Evolutionary conservation across 2,797 vertebrate genomes (phyloP).

Genomic region (Crenuchus spilurus): DNA sequence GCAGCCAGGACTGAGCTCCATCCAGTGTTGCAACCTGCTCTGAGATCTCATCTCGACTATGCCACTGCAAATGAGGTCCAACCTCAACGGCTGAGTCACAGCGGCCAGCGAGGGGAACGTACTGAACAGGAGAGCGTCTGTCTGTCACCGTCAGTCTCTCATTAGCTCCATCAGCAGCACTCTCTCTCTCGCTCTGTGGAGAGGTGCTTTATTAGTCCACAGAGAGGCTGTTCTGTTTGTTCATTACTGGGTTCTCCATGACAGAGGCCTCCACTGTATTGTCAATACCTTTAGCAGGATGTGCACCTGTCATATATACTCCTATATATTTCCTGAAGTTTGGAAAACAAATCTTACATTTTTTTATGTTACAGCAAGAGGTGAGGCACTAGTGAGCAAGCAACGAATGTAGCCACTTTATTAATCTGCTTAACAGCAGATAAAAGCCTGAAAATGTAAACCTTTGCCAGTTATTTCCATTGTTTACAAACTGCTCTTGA

Average conservation of each 20-base stretch:
- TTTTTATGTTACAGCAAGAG: too few relatives aligned
- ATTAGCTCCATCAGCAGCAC: constrained; percentile 47
- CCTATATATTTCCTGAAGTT: too few relatives aligned
- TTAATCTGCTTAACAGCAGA: too few relatives aligned
- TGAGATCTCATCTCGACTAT: background rate
- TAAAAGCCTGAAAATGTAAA: too few relatives aligned
- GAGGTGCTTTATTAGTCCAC: constrained; percentile 47
- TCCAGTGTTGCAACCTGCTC: background rate
- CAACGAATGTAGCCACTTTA: too few relatives aligned
- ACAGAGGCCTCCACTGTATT: background rate
- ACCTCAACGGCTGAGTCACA: constrained; percentile 10
- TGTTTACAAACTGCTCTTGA: too few relatives aligned
- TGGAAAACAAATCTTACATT: too few relatives aligned
- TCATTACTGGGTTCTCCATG: constrained; percentile 29
- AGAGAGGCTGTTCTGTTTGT: constrained; percentile 34
- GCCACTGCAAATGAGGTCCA: constrained; percentile 22
- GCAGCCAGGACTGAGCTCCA: background rate
- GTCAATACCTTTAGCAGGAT: constrained; percentile 1
- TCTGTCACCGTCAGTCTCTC: constrained; percentile 34
- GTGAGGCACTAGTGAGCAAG: too few relatives aligned
- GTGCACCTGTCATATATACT: too few relatives aligned
- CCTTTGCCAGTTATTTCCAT: too few relatives aligned
- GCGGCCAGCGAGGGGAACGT: constrained; percentile 20
- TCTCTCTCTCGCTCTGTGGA: constrained; percentile 40
- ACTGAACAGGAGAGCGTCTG: constrained; percentile 35